Conservation (phyloP, 2,888 invertebrate species). For the Himalopsyche anomala region DNA sequence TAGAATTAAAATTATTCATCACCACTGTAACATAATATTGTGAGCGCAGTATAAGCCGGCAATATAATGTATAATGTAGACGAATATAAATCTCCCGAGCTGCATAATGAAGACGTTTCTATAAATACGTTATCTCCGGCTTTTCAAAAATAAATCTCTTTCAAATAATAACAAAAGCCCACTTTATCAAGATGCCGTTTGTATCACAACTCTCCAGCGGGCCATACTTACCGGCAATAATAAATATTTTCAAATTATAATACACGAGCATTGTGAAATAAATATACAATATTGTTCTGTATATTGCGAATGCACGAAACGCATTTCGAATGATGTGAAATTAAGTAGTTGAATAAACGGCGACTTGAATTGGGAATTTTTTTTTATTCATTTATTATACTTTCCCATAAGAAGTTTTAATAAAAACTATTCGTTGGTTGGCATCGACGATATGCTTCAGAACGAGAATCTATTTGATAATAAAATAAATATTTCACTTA, state of each 20-base stretch:
- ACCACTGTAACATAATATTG: too few species aligned
- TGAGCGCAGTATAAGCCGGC: too few species aligned
- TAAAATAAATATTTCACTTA: too few species aligned
- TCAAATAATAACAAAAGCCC: slow-evolving; percentile 1
- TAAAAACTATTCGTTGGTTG: too few species aligned
- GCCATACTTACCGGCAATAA: neutral
- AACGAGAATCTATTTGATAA: too few species aligned
- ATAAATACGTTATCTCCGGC: slow-evolving; percentile 30
- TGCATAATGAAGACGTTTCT: slow-evolving; percentile 31
- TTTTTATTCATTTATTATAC: neutral
- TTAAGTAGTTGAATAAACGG: neutral
- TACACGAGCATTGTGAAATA: slow-evolving; percentile 3
- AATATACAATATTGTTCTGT: neutral
- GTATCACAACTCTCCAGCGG: slow-evolving; percentile 5
- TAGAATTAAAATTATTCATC: too few species aligned
- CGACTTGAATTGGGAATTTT: neutral
- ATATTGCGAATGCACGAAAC: neutral
- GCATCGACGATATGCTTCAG: too few species aligned
- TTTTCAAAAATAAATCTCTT: slow-evolving; percentile 34
- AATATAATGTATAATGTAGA: too few species aligned
- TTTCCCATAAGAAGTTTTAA: neutral
- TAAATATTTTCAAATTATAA: slow-evolving; percentile 15
- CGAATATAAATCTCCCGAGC: neutral
- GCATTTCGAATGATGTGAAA: neutral
- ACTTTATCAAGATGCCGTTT: slow-evolving; percentile 6